phyloP scores from a whole-genome alignment of 2,888 invertebrate genomes.

The Aspidiotus destructor region DNA sequence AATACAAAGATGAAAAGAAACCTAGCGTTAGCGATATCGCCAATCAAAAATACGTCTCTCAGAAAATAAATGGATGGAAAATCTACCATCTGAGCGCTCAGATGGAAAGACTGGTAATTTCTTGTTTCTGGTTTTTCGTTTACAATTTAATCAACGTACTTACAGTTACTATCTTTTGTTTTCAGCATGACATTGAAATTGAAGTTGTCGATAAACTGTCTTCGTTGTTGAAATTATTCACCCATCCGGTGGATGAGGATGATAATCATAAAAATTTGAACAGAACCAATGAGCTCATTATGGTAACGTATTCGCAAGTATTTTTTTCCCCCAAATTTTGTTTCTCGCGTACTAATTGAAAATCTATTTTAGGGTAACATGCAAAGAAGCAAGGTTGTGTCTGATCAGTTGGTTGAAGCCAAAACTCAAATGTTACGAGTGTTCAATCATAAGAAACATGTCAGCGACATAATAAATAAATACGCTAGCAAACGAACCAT shows the following conservation, averaged over 20 bases:
- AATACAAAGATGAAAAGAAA: slow-evolving; percentile 74
- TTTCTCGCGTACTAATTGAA: slow-evolving; percentile 38
- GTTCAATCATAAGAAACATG: slow-evolving; percentile 80
- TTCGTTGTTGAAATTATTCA: slow-evolving; percentile 45
- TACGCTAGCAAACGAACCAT: slow-evolving; percentile 83
- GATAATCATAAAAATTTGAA: slow-evolving; percentile 46
- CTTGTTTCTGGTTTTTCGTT: background rate
- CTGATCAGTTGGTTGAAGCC: slow-evolving; percentile 83
- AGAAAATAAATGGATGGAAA: slow-evolving; percentile 91
- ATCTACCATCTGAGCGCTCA: slow-evolving; percentile 83
- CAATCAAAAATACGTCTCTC: slow-evolving; percentile 73
- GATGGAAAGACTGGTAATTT: slow-evolving; percentile 78
- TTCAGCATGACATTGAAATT: slow-evolving; percentile 49
- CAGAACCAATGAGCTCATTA: slow-evolving; percentile 53
- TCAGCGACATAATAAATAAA: slow-evolving; percentile 78
- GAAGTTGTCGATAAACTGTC: slow-evolving; percentile 48
- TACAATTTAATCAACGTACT: background rate
- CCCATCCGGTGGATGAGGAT: slow-evolving; percentile 41
- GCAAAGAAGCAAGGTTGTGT: slow-evolving; percentile 85
- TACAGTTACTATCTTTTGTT: slow-evolving; percentile 14
- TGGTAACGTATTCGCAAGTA: slow-evolving; percentile 44
- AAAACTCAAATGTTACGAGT: slow-evolving; percentile 78
- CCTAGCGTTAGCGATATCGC: slow-evolving; percentile 81
- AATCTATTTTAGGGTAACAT: slow-evolving; percentile 66
- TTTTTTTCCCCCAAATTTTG: background rate